Percentiles rank a stretch among this genome's conserved stretches.
Evolutionary conservation across 1,140 invertebrate species (phyloP).

Genomic region (Calliphora vicina): DNA sequence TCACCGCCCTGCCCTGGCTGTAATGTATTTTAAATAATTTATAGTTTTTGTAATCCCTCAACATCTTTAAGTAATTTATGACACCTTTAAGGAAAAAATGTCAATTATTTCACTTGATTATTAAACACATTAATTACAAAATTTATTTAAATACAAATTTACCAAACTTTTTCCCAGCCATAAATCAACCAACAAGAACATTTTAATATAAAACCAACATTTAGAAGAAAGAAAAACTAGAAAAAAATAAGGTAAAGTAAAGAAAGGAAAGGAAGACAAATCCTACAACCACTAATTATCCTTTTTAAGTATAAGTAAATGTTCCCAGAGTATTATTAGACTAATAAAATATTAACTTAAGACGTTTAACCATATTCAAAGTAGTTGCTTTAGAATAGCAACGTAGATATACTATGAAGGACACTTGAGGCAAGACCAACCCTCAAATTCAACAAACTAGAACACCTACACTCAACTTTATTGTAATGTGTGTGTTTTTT

Average conservation of each 20-base stretch:
- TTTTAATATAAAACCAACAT: neutral
- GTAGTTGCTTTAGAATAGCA: no score
- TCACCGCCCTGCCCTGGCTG: no score
- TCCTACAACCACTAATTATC: conserved; percentile 27
- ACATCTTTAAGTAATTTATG: no score
- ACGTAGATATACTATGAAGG: no score
- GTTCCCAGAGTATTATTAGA: neutral
- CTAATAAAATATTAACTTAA: conserved; percentile 2
- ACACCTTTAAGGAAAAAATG: no score
- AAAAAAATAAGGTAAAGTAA: neutral
- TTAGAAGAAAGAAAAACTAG: neutral
- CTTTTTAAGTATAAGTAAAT: conserved; percentile 16
- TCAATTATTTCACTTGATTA: no score
- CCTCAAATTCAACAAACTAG: neutral
- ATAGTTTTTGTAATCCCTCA: no score
- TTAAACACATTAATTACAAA: no score
- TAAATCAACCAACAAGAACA: conserved; percentile 1
- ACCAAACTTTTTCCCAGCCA: neutral
- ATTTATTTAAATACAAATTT: no score
- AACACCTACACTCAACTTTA: neutral
- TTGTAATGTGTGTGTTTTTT: no score
- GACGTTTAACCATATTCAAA: neutral
- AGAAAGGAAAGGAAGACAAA: neutral
- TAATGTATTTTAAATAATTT: no score
- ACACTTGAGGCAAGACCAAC: neutral